These are phyloP conservation scores for Anarsia innoxiella DNA, from an alignment of 2,888 invertebrate species.

Conservation along the genomic window DNA sequence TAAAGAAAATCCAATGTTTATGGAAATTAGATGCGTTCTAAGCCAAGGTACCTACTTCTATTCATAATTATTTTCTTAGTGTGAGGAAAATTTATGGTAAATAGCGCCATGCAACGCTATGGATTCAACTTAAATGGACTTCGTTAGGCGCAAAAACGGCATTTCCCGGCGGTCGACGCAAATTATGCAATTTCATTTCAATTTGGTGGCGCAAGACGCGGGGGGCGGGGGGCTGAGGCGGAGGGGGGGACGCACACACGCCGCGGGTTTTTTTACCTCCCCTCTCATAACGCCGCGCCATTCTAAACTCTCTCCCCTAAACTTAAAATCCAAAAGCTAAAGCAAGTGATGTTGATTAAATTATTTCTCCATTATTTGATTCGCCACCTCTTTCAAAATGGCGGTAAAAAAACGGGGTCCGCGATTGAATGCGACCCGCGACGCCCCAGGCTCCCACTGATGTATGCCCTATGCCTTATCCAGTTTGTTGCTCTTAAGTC, in stretches of 20 bases:
- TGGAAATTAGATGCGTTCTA: no score
- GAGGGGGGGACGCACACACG: constrained; percentile 44
- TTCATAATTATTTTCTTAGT: constrained; percentile 19
- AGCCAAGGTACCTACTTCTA: no score
- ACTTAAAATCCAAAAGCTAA: constrained; percentile 33
- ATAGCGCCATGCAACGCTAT: constrained; percentile 19
- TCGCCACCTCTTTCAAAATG: constrained; percentile 72
- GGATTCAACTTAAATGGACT: constrained; percentile 44
- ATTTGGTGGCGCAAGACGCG: constrained; percentile 44
- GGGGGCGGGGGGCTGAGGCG: constrained; percentile 19
- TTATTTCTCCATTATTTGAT: constrained; percentile 72
- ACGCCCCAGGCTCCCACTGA: no score
- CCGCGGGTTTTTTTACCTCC: constrained; percentile 58
- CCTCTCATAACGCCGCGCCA: constrained; percentile 30
- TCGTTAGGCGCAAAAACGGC: constrained; percentile 56
- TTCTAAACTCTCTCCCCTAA: constrained; percentile 40
- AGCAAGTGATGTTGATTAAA: constrained; percentile 50
- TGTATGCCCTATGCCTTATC: no score
- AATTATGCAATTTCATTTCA: constrained; percentile 72
- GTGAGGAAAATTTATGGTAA: constrained; percentile 20
- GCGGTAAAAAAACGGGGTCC: constrained; percentile 37
- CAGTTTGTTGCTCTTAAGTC: no score
- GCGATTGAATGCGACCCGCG: not conserved
- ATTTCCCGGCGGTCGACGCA: constrained; percentile 25
- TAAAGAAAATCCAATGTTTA: no score